A percentile compares a stretch with the other conserved stretches of the same genome.
phyloP scores from a whole-genome alignment of 1,140 invertebrate genomes.

The Ips nitidus region DNA sequence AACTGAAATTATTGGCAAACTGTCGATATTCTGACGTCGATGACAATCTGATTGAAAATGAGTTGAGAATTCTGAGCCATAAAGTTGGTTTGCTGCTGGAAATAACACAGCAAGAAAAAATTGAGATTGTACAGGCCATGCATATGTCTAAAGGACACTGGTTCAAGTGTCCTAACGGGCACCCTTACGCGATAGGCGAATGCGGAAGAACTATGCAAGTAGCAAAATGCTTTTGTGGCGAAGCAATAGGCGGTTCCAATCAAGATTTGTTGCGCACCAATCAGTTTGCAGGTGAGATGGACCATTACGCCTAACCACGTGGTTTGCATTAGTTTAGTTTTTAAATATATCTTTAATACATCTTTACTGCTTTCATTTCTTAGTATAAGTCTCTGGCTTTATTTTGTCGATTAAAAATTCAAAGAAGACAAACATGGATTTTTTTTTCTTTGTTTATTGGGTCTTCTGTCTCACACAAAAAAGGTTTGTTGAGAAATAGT shows the following conservation, averaged over 20 bases:
- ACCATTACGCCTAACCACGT: too few species aligned
- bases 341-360: too few species aligned
- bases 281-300: constrained; percentile 61
- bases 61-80: not conserved
- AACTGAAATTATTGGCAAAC: not conserved
- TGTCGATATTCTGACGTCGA: not conserved
- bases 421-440: too few species aligned
- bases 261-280: constrained; percentile 60
- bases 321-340: too few species aligned
- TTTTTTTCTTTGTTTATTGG: too few species aligned
- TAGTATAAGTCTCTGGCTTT: too few species aligned
- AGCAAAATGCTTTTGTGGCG: constrained; percentile 61
- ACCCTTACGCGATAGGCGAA: constrained; percentile 69
- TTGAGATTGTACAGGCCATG: constrained; percentile 64
- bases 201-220: constrained; percentile 70
- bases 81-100: constrained; percentile 14
- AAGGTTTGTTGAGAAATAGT: too few species aligned
- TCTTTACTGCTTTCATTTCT: too few species aligned
- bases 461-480: too few species aligned
- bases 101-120: constrained; percentile 58
- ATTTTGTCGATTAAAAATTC: too few species aligned
- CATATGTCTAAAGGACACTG: constrained; percentile 65
- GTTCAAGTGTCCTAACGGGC: constrained; percentile 76
- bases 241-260: constrained; percentile 61
- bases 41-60: not conserved